phyloP scores from a whole-genome alignment of 2,113 vertebrate genomes.

The sheep (Ovis aries) region DNA sequence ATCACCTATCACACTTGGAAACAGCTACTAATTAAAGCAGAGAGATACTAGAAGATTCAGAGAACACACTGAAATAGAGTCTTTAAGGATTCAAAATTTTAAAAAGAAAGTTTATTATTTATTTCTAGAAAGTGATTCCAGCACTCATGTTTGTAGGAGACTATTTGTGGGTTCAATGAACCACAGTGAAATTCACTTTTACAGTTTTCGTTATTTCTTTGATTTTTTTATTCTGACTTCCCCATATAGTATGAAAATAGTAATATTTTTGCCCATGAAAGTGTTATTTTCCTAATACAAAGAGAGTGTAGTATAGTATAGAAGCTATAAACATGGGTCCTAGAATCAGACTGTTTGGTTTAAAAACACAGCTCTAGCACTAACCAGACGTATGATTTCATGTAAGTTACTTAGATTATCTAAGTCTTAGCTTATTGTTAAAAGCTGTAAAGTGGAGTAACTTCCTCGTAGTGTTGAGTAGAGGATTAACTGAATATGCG shows the following conservation, averaged over 20 bases:
- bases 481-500: neutral
- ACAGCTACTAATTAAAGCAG: slow-evolving; percentile 74
- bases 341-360: neutral
- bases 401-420: neutral
- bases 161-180: neutral
- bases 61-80: slow-evolving; percentile 35
- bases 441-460: neutral
- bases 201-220: slow-evolving; percentile 7
- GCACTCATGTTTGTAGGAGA: neutral
- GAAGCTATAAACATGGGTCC: neutral
- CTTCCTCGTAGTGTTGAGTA: neutral
- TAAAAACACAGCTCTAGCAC: neutral
- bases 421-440: neutral
- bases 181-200: slow-evolving; percentile 34
- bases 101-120: neutral
- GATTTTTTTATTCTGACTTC: neutral
- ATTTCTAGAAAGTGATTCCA: slow-evolving; percentile 51
- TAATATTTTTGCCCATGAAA: neutral
- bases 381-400: neutral
- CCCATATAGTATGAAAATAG: neutral
- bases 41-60: slow-evolving; percentile 55
- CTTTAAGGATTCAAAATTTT: slow-evolving; percentile 45
- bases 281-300: neutral
- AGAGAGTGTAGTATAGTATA: neutral
- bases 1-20: slow-evolving; percentile 74